A percentile compares a stretch with the other conserved stretches of the same genome.
These are phyloP conservation scores for Poeciliopsis presidionis DNA, from an alignment of 2,797 vertebrate species.

Conservation along the genomic window DNA sequence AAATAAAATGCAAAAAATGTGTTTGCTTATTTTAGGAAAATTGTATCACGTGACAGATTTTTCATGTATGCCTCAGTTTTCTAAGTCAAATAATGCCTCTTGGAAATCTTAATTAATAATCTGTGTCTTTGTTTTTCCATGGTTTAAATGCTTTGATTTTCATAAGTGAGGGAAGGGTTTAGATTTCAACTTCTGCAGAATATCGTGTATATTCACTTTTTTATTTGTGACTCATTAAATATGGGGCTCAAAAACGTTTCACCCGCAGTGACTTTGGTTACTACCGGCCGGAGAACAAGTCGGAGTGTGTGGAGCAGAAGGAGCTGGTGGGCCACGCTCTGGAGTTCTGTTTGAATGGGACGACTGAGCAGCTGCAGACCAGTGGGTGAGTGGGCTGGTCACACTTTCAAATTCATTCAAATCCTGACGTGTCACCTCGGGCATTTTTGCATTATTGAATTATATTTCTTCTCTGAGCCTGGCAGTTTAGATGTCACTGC, in stretches of 20 bases:
- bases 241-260: constrained; percentile 1
- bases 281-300: constrained; percentile 88
- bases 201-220: not conserved
- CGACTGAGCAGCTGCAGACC: constrained; percentile 87
- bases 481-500: too few relatives aligned
- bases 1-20: not conserved
- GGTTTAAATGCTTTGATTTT: not conserved
- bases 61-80: not conserved
- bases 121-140: not conserved
- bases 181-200: not conserved
- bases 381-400: constrained; percentile 80
- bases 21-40: not conserved
- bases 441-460: not conserved
- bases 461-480: not conserved
- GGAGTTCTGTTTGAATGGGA: constrained; percentile 91
- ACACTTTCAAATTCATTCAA: not conserved
- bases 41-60: not conserved
- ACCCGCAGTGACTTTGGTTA: constrained; percentile 91
- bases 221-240: not conserved
- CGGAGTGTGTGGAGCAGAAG: constrained; percentile 87
- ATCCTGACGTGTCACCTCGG: not conserved
- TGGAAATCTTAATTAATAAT: not conserved
- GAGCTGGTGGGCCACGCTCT: constrained; percentile 87
- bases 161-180: not conserved
- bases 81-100: not conserved